A percentile compares a stretch with the other conserved stretches of the same genome.
Conservation (phyloP, 2,113 vertebrate genomes). For the Crotalus horridus region DNA sequence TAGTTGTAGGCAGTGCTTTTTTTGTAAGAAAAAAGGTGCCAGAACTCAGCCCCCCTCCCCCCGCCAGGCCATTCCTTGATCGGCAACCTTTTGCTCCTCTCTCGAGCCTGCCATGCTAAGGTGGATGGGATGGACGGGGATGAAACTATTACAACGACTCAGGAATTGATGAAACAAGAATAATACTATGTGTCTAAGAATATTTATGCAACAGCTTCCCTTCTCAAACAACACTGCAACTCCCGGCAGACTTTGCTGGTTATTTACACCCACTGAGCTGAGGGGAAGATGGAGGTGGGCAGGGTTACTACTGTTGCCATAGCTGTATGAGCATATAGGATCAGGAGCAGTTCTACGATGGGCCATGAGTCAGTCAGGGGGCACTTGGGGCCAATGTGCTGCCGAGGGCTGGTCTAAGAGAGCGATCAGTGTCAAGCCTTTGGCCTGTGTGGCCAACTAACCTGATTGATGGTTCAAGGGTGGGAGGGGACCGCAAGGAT, state of each 20-base stretch:
- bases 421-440: not conserved
- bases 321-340: constrained; percentile 15
- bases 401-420: not conserved
- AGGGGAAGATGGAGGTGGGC: constrained; percentile 34
- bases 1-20: not conserved
- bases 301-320: constrained; percentile 52
- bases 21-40: no score
- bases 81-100: no score
- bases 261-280: not conserved
- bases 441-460: not conserved
- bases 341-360: not conserved
- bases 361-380: constrained; percentile 28
- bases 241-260: constrained; percentile 17
- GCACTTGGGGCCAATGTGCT: constrained; percentile 20
- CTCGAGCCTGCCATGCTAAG: no score
- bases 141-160: no score
- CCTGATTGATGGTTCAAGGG: no score
- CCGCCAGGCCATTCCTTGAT: no score
- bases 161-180: no score
- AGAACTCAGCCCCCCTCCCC: no score
- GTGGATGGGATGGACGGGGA: no score
- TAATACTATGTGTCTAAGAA: no score
- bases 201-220: no score
- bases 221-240: constrained; percentile 19
- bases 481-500: not conserved